Evolutionary conservation across 2,888 invertebrate genomes (phyloP).

Genomic region (Nomada fabriciana): DNA sequence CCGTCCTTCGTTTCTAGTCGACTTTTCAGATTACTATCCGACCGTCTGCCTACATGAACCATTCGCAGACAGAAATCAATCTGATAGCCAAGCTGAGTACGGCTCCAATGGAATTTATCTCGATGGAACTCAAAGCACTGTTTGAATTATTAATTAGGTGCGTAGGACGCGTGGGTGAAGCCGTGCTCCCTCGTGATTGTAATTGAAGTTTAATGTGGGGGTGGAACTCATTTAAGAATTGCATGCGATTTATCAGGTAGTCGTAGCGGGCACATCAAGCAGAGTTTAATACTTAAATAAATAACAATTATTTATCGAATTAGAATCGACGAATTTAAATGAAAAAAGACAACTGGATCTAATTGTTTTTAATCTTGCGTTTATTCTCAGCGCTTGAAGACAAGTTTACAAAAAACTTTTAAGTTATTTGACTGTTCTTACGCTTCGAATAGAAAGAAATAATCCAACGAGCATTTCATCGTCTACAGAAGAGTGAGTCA

Average conservation of each 20-base stretch:
- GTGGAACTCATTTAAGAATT: background rate
- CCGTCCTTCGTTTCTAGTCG: constrained; percentile 59
- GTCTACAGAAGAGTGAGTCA: background rate
- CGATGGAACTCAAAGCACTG: constrained; percentile 36
- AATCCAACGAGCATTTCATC: background rate
- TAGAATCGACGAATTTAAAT: too few species aligned
- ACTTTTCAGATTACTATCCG: constrained; percentile 65
- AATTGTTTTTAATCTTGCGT: too few species aligned
- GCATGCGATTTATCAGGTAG: background rate
- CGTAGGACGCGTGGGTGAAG: constrained; percentile 5
- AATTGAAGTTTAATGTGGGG: background rate
- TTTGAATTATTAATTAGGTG: constrained; percentile 54
- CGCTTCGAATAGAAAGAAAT: background rate
- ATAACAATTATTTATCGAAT: too few species aligned
- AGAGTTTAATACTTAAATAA: too few species aligned
- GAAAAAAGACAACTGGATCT: too few species aligned
- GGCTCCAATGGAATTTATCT: constrained; percentile 33
- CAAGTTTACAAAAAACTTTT: too few species aligned
- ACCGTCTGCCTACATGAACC: constrained; percentile 55
- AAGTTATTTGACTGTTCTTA: too few species aligned
- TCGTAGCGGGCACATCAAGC: background rate
- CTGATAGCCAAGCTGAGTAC: constrained; percentile 36
- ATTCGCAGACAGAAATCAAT: constrained; percentile 46
- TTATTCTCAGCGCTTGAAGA: too few species aligned
- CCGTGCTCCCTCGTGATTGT: background rate